Evolutionary conservation across 2,888 invertebrate species (phyloP).

Genomic region (Acronicta alni): DNA sequence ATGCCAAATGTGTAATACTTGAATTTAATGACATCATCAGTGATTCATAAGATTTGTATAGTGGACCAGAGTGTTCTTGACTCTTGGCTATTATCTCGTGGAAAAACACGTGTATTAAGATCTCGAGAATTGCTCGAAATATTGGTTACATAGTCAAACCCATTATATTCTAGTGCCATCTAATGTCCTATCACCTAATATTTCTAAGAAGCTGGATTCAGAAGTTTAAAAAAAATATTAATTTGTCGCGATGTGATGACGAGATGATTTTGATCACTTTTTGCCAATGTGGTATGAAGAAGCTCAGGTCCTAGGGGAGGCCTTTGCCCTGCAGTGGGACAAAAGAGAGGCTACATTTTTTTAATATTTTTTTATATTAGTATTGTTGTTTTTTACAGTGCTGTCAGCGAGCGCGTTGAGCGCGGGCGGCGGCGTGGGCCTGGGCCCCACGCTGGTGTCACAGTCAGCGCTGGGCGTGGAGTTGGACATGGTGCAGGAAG

Average conservation of each 20-base stretch:
- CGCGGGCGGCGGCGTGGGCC: constrained; percentile 77
- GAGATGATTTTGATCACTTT: no score
- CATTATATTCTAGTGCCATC: not conserved
- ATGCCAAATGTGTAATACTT: constrained; percentile 54
- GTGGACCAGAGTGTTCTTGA: constrained; percentile 26
- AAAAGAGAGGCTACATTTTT: no score
- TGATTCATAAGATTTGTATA: constrained; percentile 71
- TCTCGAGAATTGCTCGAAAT: not conserved
- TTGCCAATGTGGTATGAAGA: no score
- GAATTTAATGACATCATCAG: constrained; percentile 73
- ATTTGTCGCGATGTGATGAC: no score
- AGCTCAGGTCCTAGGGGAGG: no score
- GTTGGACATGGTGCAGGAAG: constrained; percentile 83
- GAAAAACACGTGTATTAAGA: constrained; percentile 23
- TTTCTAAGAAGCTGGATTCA: no score
- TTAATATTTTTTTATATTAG: no score
- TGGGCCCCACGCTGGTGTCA: constrained; percentile 76
- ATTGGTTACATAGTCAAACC: not conserved
- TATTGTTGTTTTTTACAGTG: constrained; percentile 66
- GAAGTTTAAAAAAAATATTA: no score
- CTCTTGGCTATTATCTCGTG: constrained; percentile 27
- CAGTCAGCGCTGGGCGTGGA: constrained; percentile 70
- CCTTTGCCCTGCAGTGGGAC: no score
- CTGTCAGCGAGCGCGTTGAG: constrained; percentile 75
- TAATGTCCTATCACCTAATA: no score